Evolutionary conservation across 2,888 invertebrate species (phyloP).

Genomic region (Acanthosoma haemorrhoidale): DNA sequence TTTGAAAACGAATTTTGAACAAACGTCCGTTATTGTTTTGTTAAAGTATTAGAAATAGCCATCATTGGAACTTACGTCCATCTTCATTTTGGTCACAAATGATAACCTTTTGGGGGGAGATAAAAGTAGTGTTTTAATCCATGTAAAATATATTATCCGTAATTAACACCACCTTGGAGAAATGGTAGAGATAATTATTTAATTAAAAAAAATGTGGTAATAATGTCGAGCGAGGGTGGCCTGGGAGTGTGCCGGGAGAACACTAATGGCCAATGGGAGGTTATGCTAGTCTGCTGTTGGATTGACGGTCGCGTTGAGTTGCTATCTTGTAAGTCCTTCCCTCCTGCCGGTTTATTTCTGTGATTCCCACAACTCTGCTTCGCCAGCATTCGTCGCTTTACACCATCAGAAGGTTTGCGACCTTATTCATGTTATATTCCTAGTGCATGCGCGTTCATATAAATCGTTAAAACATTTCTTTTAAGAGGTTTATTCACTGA

Average conservation of each 20-base stretch:
- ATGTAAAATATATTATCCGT: too few species aligned
- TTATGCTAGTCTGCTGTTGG: neutral
- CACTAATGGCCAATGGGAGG: neutral
- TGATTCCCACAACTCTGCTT: neutral
- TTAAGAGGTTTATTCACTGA: too few species aligned
- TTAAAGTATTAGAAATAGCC: too few species aligned
- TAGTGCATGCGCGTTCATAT: too few species aligned
- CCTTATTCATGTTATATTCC: too few species aligned
- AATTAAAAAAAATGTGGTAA: neutral
- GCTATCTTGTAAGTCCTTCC: neutral
- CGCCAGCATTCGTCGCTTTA: neutral
- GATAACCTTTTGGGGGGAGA: neutral
- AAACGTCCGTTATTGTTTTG: too few species aligned
- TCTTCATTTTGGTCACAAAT: too few species aligned
- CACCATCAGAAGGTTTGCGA: neutral
- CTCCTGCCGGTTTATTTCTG: neutral
- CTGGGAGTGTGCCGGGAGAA: neutral
- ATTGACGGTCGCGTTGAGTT: slow-evolving; percentile 5
- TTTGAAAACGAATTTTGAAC: too few species aligned
- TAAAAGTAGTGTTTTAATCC: too few species aligned
- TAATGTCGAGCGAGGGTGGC: neutral
- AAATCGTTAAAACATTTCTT: too few species aligned
- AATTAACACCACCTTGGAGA: neutral
- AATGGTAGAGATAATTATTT: slow-evolving; percentile 1
- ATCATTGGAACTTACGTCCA: too few species aligned